Conservation (phyloP, 2,797 vertebrate species). For the Melanotaenia trifasciata region DNA sequence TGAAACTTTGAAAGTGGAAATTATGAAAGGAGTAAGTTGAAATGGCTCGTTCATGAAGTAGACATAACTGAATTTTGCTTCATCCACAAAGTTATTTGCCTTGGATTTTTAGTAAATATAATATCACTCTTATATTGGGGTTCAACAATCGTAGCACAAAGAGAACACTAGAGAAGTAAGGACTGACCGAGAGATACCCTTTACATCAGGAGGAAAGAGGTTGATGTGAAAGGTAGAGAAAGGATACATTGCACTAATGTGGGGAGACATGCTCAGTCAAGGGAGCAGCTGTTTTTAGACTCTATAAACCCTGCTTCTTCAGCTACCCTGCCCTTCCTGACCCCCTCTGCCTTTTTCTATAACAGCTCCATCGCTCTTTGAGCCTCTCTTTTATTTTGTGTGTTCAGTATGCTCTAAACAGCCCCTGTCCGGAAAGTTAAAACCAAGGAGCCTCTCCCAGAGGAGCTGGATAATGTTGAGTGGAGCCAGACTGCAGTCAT, state of each 20-base stretch:
- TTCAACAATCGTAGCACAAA: not conserved
- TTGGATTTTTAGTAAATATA: not conserved
- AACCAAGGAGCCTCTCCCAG: constrained; percentile 35
- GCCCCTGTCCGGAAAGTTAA: constrained; percentile 29
- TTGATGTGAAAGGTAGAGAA: constrained; percentile 27
- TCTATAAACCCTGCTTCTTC: constrained; percentile 43
- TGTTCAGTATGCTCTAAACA: constrained; percentile 39
- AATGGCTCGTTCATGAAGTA: constrained; percentile 11
- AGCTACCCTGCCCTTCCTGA: constrained; percentile 41
- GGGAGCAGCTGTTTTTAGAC: constrained; percentile 77
- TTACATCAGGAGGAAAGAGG: constrained; percentile 16
- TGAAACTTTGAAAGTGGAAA: not conserved
- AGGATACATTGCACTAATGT: constrained; percentile 69
- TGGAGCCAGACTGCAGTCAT: constrained; percentile 47
- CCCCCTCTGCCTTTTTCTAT: constrained; percentile 15
- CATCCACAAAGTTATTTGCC: not conserved
- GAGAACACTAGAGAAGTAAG: not conserved
- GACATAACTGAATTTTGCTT: not conserved
- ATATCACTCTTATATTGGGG: not conserved
- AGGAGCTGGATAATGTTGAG: constrained; percentile 29
- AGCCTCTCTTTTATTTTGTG: constrained; percentile 14
- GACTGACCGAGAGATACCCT: constrained; percentile 10
- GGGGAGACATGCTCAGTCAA: constrained; percentile 66
- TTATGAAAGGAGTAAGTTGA: not conserved
- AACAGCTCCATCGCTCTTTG: constrained; percentile 14